Percentiles rank a stretch among this genome's conserved stretches.
Conservation (phyloP, 2,113 vertebrate genomes). For the Kobus ellipsiprymnus region DNA sequence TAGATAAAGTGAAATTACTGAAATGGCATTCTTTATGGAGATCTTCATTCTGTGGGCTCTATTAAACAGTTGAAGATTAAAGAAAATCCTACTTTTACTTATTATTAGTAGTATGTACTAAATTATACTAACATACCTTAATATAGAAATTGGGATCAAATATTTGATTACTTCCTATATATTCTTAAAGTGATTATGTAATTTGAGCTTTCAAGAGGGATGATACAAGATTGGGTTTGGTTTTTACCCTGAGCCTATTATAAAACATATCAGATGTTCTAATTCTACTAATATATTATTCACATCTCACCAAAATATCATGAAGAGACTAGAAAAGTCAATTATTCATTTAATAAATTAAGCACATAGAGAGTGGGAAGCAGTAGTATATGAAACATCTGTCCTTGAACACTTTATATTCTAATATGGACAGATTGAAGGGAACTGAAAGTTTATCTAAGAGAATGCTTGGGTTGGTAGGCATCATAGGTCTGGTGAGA, state of each 20-base stretch:
- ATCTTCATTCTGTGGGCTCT: not conserved
- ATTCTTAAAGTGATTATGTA: not conserved
- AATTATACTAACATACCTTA: not conserved
- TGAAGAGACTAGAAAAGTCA: not conserved
- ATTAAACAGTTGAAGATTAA: not conserved
- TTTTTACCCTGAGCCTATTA: not conserved
- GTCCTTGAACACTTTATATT: not conserved
- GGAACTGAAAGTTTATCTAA: not conserved
- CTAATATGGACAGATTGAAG: not conserved
- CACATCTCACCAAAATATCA: not conserved
- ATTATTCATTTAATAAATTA: not conserved
- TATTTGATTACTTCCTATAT: not conserved
- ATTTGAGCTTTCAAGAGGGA: not conserved
- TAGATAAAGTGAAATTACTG: not conserved
- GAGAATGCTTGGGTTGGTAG: not conserved
- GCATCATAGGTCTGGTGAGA: not conserved
- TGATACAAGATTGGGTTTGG: not conserved
- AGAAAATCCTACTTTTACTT: not conserved
- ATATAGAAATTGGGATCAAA: not conserved
- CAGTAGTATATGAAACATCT: not conserved
- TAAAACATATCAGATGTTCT: not conserved
- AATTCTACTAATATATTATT: not conserved
- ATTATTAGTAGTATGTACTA: not conserved
- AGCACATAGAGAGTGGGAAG: not conserved
- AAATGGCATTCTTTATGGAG: not conserved